Evolutionary conservation across 2,113 vertebrate genomes (phyloP), one percentile per base, ranked within the genome.

Genomic region (Xiphophorus maculatus): DNA sequence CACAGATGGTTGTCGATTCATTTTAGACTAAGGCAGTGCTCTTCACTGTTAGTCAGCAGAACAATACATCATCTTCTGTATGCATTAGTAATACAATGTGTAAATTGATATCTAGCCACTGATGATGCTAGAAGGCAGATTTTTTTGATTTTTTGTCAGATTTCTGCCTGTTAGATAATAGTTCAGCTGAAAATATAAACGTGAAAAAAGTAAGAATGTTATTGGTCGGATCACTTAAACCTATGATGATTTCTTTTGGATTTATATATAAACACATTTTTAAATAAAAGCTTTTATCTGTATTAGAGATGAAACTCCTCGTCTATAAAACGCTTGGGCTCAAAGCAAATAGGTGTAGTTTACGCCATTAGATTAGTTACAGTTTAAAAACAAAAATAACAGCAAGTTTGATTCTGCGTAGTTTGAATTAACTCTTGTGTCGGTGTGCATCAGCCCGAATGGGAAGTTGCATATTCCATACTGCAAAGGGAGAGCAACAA

Each of bases 381-480:
- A 51, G 48, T 70, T 33, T 25, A 22, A 61, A 71, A 48, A 33
- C 29, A 68, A 25, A 54, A 54, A 58, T 28, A 60, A 61, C 12
- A 29, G 28, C 30, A 29, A 7, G 2, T 4, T 67, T 61, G 19
- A 58, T 70, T 67, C 72, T 42, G 65, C 61, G 63, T 76, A 30
- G 76, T 86, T 82, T 77, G 76, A 28, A 79, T 63, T 72, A 65
- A 79, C 73, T 65, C 33, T 32, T 64, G 61, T 33, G 27, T 80
- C 71, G 82, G 83, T 87, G 87, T 75, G 81, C 44, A 69, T 70
- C 11, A 61, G 77, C 63, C 28, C 27, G 13, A 76, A 60, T 5
- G 44, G 33, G 72, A 68, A 25, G 27, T 63, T 80, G 75, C 30
- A 77, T 78, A 60, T 28, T 33, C 77, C 30, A 77, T 76, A 63